phyloP scores from a whole-genome alignment of 1,140 invertebrate species.

The Drosophila mayri region DNA sequence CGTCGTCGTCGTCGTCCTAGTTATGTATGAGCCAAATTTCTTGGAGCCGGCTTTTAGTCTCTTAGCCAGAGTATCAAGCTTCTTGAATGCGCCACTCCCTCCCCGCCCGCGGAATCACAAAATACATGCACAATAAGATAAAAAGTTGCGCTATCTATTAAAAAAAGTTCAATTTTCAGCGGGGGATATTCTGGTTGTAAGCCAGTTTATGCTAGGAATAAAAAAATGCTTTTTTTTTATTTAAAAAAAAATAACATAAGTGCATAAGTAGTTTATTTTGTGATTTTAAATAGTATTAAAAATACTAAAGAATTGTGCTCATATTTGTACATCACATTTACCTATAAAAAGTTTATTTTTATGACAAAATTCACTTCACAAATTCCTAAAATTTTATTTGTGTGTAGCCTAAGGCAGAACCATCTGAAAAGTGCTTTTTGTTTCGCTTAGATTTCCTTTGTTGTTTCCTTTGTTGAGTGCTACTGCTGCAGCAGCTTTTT shows the following conservation, averaged over 20 bases:
- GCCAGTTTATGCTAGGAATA: background rate
- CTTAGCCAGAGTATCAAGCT: slow-evolving; percentile 37
- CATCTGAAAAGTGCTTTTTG: slow-evolving; percentile 37
- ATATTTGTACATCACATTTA: background rate
- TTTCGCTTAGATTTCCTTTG: slow-evolving; percentile 32
- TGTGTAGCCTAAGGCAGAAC: slow-evolving; percentile 22
- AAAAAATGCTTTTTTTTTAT: no score
- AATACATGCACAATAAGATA: slow-evolving; percentile 52
- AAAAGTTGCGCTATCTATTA: slow-evolving; percentile 6
- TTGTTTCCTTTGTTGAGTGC: slow-evolving; percentile 42
- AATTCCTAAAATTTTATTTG: background rate
- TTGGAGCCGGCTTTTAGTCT: slow-evolving; percentile 69
- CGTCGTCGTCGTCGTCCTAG: slow-evolving; percentile 60
- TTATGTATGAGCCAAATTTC: slow-evolving; percentile 77
- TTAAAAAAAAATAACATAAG: background rate
- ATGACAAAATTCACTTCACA: background rate
- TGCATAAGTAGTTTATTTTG: background rate
- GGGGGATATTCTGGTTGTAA: background rate
- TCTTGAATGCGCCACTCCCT: slow-evolving; percentile 21
- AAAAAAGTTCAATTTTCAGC: background rate
- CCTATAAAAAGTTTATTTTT: background rate
- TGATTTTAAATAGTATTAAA: background rate
- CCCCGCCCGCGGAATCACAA: slow-evolving; percentile 24
- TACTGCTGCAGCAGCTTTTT: slow-evolving; percentile 17
- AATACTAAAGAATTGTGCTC: background rate